Evolutionary conservation across 2,888 invertebrate species (phyloP).

Genomic region (Rhimphoctona megacephalus): DNA sequence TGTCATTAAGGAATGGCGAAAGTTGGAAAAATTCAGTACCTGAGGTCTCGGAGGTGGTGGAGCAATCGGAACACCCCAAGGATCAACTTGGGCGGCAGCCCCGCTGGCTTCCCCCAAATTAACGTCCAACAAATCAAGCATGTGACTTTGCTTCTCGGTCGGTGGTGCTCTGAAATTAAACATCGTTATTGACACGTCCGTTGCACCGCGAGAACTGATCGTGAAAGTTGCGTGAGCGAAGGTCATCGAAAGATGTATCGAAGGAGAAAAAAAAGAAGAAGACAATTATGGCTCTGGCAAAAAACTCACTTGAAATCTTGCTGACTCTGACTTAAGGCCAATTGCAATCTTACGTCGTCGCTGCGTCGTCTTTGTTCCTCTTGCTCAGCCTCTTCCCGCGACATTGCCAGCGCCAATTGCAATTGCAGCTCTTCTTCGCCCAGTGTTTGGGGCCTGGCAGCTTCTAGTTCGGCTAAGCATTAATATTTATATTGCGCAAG

Average conservation of each 20-base stretch:
- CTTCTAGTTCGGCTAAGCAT: slow-evolving; percentile 90
- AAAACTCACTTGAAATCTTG: slow-evolving; percentile 93
- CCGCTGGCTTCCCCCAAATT: slow-evolving; percentile 89
- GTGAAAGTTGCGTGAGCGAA: background rate
- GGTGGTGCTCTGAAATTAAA: slow-evolving; percentile 80
- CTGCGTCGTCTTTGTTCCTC: slow-evolving; percentile 97
- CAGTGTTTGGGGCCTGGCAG: slow-evolving; percentile 97
- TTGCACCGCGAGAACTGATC: slow-evolving; percentile 26
- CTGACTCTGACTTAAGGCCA: slow-evolving; percentile 97
- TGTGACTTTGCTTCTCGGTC: slow-evolving; percentile 88
- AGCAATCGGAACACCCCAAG: slow-evolving; percentile 90
- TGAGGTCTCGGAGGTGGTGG: slow-evolving; percentile 87
- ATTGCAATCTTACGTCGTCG: slow-evolving; percentile 97
- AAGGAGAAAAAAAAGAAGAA: background rate
- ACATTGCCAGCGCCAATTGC: slow-evolving; percentile 99
- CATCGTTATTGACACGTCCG: slow-evolving; percentile 37
- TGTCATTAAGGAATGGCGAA: background rate
- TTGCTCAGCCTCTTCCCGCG: slow-evolving; percentile 98
- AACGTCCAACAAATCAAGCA: slow-evolving; percentile 94
- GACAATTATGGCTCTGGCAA: slow-evolving; percentile 32
- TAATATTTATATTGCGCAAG: slow-evolving; percentile 72
- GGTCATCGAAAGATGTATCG: background rate
- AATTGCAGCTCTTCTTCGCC: slow-evolving; percentile 99
- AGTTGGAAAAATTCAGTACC: slow-evolving; percentile 81
- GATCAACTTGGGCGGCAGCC: slow-evolving; percentile 87